phyloP scores from a whole-genome alignment of 2,888 invertebrate genomes.

The Unio delphinus region DNA sequence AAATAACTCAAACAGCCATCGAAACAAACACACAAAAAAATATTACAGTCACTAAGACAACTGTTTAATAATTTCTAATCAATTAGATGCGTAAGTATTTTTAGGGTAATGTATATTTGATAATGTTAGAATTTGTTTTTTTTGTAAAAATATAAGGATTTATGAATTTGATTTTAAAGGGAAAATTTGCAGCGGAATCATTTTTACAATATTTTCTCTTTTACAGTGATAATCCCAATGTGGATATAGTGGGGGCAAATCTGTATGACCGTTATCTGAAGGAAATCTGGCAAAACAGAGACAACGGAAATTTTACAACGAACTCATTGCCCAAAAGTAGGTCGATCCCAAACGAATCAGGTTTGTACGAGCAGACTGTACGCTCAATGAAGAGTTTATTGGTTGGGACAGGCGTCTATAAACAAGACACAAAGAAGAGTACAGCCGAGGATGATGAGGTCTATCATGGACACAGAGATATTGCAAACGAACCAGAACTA shows the following conservation, averaged over 20 bases:
- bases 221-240: conserved; percentile 66
- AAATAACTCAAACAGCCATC: background rate
- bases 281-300: conserved; percentile 9
- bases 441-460: conserved; percentile 35
- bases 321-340: conserved; percentile 33
- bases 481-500: conserved; percentile 61
- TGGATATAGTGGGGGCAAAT: conserved; percentile 69
- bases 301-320: conserved; percentile 19
- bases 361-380: conserved; percentile 59
- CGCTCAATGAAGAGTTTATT: conserved; percentile 54
- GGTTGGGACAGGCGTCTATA: conserved; percentile 67
- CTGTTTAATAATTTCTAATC: no score
- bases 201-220: conserved; percentile 1
- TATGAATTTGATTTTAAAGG: no score
- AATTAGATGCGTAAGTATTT: no score
- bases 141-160: no score
- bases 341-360: conserved; percentile 53
- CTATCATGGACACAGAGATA: conserved; percentile 68
- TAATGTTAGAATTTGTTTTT: no score
- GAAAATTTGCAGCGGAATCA: background rate
- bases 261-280: conserved; percentile 61
- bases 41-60: no score
- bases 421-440: conserved; percentile 38
- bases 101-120: no score
- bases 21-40: background rate